Evolutionary conservation across 2,113 vertebrate species (phyloP).

Genomic region (Oryzias curvinotus): DNA sequence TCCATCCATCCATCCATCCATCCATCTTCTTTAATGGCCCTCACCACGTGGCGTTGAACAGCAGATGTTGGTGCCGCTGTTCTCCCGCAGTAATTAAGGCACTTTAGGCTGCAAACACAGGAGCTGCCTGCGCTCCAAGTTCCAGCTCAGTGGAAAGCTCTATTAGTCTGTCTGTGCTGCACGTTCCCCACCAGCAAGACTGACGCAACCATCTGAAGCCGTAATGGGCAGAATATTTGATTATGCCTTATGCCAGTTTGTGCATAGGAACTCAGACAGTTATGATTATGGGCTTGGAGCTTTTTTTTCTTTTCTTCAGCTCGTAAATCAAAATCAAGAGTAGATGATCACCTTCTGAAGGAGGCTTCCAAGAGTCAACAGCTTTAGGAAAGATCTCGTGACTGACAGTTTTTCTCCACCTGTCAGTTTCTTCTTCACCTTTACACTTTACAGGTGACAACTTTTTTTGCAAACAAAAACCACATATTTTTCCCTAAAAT

Average conservation of each 20-base stretch:
- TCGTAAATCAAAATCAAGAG: no score
- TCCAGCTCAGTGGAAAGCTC: constrained; percentile 53
- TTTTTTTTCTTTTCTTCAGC: no score
- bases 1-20: constrained; percentile 13
- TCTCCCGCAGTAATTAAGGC: constrained; percentile 77
- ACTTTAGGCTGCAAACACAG: constrained; percentile 57
- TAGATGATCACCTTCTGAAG: no score
- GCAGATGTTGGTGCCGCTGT: constrained; percentile 52
- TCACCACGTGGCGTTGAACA: constrained; percentile 49
- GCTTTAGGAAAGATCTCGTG: no score
- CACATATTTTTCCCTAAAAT: no score
- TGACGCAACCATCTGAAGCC: not conserved
- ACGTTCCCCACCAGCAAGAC: not conserved
- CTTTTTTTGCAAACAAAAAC: no score
- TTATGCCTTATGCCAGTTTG: not conserved
- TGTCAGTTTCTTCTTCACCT: no score
- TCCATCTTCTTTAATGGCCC: constrained; percentile 70
- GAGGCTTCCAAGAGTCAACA: no score
- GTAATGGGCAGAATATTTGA: not conserved
- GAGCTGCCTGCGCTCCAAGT: constrained; percentile 55
- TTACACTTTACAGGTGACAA: no score
- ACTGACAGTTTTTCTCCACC: no score
- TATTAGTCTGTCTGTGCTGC: constrained; percentile 29
- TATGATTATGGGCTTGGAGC: no score
- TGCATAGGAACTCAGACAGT: no score